Percentiles rank a stretch among this genome's conserved stretches.
Evolutionary conservation across 2,888 invertebrate genomes (phyloP).

Genomic region (Digitonthophagus gazella): DNA sequence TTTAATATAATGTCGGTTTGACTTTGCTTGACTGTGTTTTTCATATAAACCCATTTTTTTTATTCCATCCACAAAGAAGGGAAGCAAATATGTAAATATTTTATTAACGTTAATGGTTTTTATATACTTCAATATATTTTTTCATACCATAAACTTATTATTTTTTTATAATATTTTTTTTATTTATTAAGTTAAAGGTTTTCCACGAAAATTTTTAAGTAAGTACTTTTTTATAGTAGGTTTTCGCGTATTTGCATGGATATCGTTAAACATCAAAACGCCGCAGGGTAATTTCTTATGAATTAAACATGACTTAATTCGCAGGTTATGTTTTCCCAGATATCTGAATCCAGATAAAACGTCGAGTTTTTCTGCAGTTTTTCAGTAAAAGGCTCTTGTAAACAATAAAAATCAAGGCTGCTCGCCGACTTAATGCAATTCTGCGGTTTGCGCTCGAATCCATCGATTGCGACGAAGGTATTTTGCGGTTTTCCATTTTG

Average conservation of each 20-base stretch:
- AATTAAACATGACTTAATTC: not conserved
- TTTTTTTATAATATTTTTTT: not conserved
- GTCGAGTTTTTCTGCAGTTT: too few species aligned
- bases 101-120: not conserved
- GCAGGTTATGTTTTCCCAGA: not conserved
- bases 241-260: not conserved
- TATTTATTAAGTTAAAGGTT: not conserved
- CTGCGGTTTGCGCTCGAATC: not conserved
- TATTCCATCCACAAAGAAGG: not conserved
- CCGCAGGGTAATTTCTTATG: not conserved
- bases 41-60: not conserved
- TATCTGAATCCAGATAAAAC: not conserved
- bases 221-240: not conserved
- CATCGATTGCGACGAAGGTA: not conserved
- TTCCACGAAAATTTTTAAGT: not conserved
- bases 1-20: not conserved
- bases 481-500: not conserved
- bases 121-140: too few species aligned
- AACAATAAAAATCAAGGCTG: not conserved
- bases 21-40: too few species aligned
- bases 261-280: not conserved
- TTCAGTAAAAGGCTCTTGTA: not conserved
- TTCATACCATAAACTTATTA: too few species aligned
- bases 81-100: not conserved
- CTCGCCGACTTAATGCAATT: not conserved